phyloP scores from a whole-genome alignment of 2,888 invertebrate genomes.

The Melolontha melolontha region DNA sequence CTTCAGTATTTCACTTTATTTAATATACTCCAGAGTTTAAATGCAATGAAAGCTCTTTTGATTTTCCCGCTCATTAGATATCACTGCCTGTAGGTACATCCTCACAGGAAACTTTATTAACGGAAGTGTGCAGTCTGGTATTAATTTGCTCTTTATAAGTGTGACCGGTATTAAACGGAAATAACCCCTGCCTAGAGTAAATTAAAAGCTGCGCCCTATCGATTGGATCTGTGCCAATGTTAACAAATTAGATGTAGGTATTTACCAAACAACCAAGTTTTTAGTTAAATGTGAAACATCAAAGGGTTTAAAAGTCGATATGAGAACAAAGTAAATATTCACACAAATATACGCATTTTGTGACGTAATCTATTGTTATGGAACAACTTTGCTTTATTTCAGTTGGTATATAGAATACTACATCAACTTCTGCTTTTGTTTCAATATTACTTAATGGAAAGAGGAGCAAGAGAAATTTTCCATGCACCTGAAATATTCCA shows the following conservation, averaged over 20 bases:
- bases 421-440: too few relatives aligned
- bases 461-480: too few relatives aligned
- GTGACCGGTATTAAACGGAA: constrained; percentile 31
- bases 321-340: constrained; percentile 1
- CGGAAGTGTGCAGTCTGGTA: constrained; percentile 32
- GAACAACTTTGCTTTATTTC: too few relatives aligned
- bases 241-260: constrained; percentile 24
- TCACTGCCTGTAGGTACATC: constrained; percentile 8
- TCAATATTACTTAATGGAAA: too few relatives aligned
- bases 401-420: too few relatives aligned
- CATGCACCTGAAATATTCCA: too few relatives aligned
- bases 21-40: constrained; percentile 16
- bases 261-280: constrained; percentile 11
- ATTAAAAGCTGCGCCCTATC: constrained; percentile 19
- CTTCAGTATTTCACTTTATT: background rate
- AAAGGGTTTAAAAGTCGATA: background rate
- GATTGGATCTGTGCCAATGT: constrained; percentile 11
- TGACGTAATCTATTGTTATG: too few relatives aligned
- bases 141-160: constrained; percentile 33
- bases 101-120: constrained; percentile 32
- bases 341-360: too few relatives aligned
- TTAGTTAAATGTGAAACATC: constrained; percentile 11
- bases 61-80: constrained; percentile 21
- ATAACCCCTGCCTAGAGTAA: constrained; percentile 16
- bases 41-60: constrained; percentile 12